Percentiles rank a stretch among this genome's conserved stretches.
Evolutionary conservation across 2,113 vertebrate species (phyloP).

Genomic region (Salvelinus sp.): DNA sequence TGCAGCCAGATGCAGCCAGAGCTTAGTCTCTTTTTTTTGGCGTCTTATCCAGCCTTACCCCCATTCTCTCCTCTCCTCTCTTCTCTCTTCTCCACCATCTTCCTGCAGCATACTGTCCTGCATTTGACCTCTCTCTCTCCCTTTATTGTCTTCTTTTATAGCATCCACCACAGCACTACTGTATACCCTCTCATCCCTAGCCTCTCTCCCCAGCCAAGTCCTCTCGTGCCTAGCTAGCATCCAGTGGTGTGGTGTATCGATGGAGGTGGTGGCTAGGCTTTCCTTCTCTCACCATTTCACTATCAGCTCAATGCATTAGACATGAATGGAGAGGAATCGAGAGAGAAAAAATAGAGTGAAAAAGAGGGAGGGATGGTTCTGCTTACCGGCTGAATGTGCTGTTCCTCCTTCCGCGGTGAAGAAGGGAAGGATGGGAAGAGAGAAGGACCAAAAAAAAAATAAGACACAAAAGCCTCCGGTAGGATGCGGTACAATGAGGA

Average conservation of each 20-base stretch:
- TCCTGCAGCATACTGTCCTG: background rate
- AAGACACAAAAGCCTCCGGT: conserved; percentile 1
- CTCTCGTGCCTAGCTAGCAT: conserved; percentile 20
- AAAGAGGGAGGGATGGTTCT: conserved; percentile 17
- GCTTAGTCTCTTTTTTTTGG: too few relatives aligned
- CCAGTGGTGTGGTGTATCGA: conserved; percentile 54
- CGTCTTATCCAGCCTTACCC: too few relatives aligned
- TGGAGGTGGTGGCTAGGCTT: background rate
- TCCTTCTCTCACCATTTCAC: background rate
- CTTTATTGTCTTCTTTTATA: conserved; percentile 18
- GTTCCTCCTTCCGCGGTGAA: conserved; percentile 44
- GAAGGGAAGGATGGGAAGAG: conserved; percentile 54
- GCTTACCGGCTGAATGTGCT: conserved; percentile 72
- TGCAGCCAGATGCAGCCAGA: too few relatives aligned
- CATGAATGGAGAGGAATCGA: conserved; percentile 5
- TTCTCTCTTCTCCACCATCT: background rate
- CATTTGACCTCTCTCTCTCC: background rate
- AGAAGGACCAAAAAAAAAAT: conserved; percentile 20
- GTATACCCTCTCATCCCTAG: conserved; percentile 29
- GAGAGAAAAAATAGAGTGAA: conserved; percentile 7
- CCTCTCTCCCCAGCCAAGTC: conserved; percentile 32
- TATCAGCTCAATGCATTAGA: background rate
- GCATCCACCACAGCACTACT: conserved; percentile 38
- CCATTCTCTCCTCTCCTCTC: too few relatives aligned
- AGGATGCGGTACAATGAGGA: conserved; percentile 38